These are phyloP conservation scores for Anarhynchus alexandrinus DNA, from an alignment of 2,113 vertebrate genomes.

Conservation along the genomic window DNA sequence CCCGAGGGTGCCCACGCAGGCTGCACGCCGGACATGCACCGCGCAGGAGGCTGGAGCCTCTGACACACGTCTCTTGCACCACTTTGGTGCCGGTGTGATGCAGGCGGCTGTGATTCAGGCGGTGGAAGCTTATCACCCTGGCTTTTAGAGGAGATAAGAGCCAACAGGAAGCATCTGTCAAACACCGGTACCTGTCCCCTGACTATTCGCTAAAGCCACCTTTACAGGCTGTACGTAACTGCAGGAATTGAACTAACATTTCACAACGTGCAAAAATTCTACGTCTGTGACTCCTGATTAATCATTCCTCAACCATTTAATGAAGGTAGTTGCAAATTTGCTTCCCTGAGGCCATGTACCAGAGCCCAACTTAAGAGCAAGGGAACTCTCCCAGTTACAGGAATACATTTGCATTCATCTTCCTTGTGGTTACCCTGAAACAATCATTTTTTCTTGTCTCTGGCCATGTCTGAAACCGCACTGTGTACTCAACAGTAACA, in stretches of 20 bases:
- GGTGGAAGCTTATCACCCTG: rapidly evolving
- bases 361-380: neutral
- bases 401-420: constrained; percentile 69
- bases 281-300: constrained; percentile 21
- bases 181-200: neutral
- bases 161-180: neutral
- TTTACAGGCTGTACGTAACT: neutral
- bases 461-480: constrained; percentile 56
- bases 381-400: constrained; percentile 58
- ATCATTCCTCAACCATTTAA: constrained; percentile 48
- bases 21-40: rapidly evolving
- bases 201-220: neutral
- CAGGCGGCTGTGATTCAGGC: neutral
- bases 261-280: neutral
- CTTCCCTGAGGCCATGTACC: constrained; percentile 40
- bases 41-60: rapidly evolving
- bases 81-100: rapidly evolving
- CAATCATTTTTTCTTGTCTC: constrained; percentile 62
- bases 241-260: neutral
- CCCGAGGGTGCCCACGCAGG: neutral
- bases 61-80: rapidly evolving
- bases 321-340: constrained; percentile 54
- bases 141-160: neutral
- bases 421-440: constrained; percentile 66
- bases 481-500: constrained; percentile 51